These are phyloP conservation scores for Oceanodroma tethys DNA, from an alignment of 2,113 vertebrate genomes.

Conservation along the genomic window DNA sequence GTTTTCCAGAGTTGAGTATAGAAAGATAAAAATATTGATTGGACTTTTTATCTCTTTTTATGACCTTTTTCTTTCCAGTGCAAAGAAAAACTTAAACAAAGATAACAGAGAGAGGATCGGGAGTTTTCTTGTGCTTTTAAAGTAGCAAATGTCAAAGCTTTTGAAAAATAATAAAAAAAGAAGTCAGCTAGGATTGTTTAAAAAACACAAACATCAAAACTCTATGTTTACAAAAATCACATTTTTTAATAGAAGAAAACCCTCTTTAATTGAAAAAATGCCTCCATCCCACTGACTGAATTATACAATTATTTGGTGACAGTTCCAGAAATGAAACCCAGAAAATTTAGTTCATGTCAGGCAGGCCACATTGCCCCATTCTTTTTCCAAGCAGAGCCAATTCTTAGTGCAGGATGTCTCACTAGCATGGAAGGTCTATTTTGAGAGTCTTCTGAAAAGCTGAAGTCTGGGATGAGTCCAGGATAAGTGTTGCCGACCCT, in stretches of 20 bases:
- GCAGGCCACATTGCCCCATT: background rate
- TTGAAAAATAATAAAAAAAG: background rate
- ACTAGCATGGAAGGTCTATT: background rate
- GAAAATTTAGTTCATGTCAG: background rate
- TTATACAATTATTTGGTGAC: conserved; percentile 1
- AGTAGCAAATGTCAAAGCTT: background rate
- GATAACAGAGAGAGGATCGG: background rate
- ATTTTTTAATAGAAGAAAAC: conserved; percentile 14
- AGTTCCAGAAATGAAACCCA: conserved; percentile 9
- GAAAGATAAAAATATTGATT: background rate
- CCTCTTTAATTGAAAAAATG: conserved; percentile 23
- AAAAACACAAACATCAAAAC: background rate
- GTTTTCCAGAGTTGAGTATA: background rate
- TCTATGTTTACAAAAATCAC: background rate
- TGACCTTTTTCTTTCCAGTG: background rate
- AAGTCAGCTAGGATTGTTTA: background rate
- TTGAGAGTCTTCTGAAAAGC: background rate
- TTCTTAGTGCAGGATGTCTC: background rate
- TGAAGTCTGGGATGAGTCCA: background rate
- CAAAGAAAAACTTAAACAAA: background rate
- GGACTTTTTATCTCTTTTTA: background rate
- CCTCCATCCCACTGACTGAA: background rate
- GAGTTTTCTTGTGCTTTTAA: background rate
- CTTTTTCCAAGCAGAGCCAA: background rate
- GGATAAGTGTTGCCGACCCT: background rate